Base-by-base conservation (phyloP, 2,888 invertebrate genomes). In the Invenusta paracnida region DNA sequence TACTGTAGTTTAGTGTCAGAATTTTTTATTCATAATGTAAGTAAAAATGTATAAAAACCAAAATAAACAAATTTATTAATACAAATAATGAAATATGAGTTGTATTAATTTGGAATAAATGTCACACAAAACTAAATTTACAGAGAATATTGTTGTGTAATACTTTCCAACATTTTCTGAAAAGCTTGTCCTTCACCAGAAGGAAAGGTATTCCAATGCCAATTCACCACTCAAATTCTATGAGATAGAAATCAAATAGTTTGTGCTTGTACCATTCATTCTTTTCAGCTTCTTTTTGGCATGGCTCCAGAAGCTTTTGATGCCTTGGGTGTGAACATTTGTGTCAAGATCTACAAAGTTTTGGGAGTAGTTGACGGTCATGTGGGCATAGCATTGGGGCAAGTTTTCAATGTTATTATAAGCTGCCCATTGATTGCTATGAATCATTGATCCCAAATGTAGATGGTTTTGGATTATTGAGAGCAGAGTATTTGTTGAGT, bases 261-360 rank as follows among this genome's bases (percentile, higher is more conserved):
- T n/a, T 27, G 0, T 81, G 29, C 0, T 29, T 0, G 23, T 81
- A 1, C 82, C 0, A 25, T 81, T 29, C 27, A 81, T 81, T 0
- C 2, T n/a, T 27, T 30, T 81, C 23, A 81, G 27, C 23, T 23
- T 11, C 0, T 29, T 30, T 27, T 81, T 81, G n/a, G 82, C 27
- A 27, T 81, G 27, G 23, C 23, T n/a, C 27, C 82, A 81, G 29
- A 30, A 29, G 23, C 25, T 1, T 23, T 81, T n/a, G n/a, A 81
- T 30, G 0, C 17, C 30, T 29, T 81, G 23, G 17, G 25, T 81
- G 27, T 81, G 82, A 30, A 27, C 82, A 5, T 81, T 27, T 25
- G 82, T 29, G 82, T 81, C 27, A 27, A 27, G 82, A 30, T 81
- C 27, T n/a, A 81, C 82, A 81, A 81, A 25, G 2, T 81, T 29